A percentile compares a stretch with the other conserved stretches of the same genome.
Conservation (phyloP, 2,113 vertebrate genomes). For the Lutjanus erythropterus region DNA sequence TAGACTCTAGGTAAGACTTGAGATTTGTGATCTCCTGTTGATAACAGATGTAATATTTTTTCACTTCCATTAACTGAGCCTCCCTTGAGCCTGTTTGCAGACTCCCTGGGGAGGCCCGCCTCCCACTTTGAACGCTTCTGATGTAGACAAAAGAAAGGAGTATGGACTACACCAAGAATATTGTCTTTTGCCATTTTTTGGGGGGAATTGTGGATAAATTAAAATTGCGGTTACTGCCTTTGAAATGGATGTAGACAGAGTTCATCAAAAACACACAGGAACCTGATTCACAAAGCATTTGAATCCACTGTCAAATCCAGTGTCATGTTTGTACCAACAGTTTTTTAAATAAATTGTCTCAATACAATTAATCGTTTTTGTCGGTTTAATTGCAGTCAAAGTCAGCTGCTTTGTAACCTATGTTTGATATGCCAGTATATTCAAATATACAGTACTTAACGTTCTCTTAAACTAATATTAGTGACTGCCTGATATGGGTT, state of each 20-base stretch:
- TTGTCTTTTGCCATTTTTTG: constrained; percentile 39
- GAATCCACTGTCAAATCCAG: constrained; percentile 26
- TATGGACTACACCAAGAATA: not conserved
- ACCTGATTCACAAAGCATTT: constrained; percentile 17
- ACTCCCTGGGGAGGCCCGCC: no score
- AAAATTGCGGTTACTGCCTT: not conserved
- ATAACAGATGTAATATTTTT: no score
- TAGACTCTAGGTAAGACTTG: no score
- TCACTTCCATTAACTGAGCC: no score
- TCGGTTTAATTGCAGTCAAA: constrained; percentile 31
- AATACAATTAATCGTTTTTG: not conserved
- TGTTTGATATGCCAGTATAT: not conserved
- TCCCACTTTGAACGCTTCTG: no score
- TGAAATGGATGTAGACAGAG: not conserved
- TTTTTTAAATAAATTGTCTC: constrained; percentile 42
- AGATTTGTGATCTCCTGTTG: no score
- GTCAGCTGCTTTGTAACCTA: not conserved
- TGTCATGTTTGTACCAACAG: constrained; percentile 47
- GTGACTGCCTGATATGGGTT: no score
- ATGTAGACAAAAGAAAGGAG: constrained; percentile 3
- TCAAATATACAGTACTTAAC: not conserved
- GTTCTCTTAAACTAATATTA: not conserved
- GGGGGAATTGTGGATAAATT: constrained; percentile 14
- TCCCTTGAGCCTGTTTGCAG: no score
- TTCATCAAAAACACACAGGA: constrained; percentile 25